These are phyloP conservation scores for Nebria brevicollis DNA, from an alignment of 2,888 invertebrate species.

Conservation along the genomic window DNA sequence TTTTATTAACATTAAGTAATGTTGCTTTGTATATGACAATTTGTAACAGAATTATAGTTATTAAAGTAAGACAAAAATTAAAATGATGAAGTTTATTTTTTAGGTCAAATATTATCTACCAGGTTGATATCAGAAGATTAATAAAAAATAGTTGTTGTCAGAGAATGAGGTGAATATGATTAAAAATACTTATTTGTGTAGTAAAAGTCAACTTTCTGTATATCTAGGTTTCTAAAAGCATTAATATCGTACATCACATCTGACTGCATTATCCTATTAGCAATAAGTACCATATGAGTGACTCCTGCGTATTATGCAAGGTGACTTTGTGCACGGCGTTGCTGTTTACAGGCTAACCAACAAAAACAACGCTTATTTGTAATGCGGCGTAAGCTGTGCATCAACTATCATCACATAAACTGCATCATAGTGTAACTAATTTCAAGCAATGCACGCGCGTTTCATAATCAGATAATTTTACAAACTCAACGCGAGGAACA, in stretches of 20 bases:
- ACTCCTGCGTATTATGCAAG: neutral
- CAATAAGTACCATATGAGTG: conserved; percentile 2
- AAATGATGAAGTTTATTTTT: neutral
- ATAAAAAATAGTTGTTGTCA: neutral
- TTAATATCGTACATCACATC: neutral
- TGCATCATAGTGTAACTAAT: neutral
- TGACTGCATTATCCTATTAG: conserved; percentile 21
- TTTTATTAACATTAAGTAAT: neutral
- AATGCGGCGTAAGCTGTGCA: neutral
- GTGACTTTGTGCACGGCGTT: conserved; percentile 17
- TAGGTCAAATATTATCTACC: neutral
- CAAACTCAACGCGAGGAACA: neutral
- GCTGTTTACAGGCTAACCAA: neutral
- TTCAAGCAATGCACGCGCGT: neutral
- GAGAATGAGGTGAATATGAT: too few species aligned
- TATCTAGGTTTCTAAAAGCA: too few species aligned
- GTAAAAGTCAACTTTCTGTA: too few species aligned
- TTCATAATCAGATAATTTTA: neutral
- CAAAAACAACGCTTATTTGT: conserved; percentile 15
- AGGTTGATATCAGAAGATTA: neutral
- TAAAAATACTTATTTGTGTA: too few species aligned
- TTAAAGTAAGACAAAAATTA: neutral
- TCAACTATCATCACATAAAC: neutral
- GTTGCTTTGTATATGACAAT: neutral
- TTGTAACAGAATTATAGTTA: neutral